Percentiles rank a stretch among this genome's conserved stretches.
Evolutionary conservation across 2,797 vertebrate genomes (phyloP).

Genomic region (Silurus aristotelis): DNA sequence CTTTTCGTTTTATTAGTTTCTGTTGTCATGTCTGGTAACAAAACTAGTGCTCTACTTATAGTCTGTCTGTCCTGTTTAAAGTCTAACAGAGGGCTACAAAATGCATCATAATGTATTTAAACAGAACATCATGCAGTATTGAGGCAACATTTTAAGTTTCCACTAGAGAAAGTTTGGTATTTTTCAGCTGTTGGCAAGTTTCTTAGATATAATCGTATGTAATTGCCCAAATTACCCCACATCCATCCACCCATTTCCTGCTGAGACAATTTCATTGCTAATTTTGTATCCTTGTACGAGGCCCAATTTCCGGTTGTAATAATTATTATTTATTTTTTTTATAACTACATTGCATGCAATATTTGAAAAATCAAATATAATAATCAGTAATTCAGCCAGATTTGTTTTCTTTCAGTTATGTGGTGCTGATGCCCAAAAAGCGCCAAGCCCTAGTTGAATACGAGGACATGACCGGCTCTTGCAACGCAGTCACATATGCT

Average conservation of each 20-base stretch:
- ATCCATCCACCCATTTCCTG: neutral
- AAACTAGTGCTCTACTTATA: neutral
- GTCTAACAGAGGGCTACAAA: neutral
- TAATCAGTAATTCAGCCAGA: neutral
- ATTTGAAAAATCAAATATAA: neutral
- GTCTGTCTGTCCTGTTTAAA: neutral
- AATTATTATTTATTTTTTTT: too few species aligned
- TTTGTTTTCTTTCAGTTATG: conserved; percentile 75
- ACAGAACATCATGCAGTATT: neutral
- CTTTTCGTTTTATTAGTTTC: neutral
- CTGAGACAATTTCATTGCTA: neutral
- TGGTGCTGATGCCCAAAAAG: conserved; percentile 98
- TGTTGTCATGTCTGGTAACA: neutral
- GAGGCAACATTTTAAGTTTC: neutral
- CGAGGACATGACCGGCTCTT: conserved; percentile 88
- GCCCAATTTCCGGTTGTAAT: neutral
- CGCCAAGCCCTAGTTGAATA: conserved; percentile 93
- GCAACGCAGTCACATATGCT: conserved; percentile 91
- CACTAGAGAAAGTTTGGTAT: neutral
- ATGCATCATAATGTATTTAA: neutral
- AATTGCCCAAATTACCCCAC: neutral
- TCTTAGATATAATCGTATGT: neutral
- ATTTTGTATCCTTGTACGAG: neutral
- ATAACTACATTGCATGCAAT: neutral
- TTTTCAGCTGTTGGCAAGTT: neutral